A percentile compares a stretch with the other conserved stretches of the same genome.
Evolutionary conservation across 2,888 invertebrate species (phyloP).

Genomic region (Agriotes lineatus): DNA sequence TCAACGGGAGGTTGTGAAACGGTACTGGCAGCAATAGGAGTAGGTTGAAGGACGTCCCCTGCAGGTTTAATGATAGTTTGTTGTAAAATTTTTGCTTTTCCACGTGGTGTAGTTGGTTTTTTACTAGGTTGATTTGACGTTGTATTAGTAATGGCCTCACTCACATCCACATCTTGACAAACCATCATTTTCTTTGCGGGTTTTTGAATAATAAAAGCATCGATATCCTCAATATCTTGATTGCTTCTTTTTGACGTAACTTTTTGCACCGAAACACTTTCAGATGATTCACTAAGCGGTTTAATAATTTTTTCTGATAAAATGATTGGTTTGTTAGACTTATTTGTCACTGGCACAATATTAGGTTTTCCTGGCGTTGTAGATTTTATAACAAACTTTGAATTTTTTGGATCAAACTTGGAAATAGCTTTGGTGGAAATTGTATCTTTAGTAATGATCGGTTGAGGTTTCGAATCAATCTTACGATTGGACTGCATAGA

Average conservation of each 20-base stretch:
- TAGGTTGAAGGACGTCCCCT: constrained; percentile 60
- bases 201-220: constrained; percentile 63
- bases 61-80: constrained; percentile 65
- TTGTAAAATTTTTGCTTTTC: constrained; percentile 63
- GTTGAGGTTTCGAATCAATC: not conserved
- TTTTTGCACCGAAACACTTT: constrained; percentile 57
- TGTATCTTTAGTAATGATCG: not conserved
- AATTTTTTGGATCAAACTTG: constrained; percentile 44
- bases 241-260: constrained; percentile 55
- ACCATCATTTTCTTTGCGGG: constrained; percentile 48
- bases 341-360: constrained; percentile 35
- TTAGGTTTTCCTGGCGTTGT: not conserved
- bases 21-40: not conserved
- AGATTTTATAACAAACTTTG: constrained; percentile 31
- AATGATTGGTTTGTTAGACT: constrained; percentile 59
- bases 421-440: not conserved
- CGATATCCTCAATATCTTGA: constrained; percentile 63
- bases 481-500: not conserved
- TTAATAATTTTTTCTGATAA: constrained; percentile 63
- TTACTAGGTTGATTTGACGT: constrained; percentile 14
- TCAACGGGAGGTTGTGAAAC: constrained; percentile 56
- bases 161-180: constrained; percentile 4
- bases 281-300: constrained; percentile 50
- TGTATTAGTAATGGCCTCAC: constrained; percentile 3
- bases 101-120: constrained; percentile 39